phyloP scores from a whole-genome alignment of 1,140 invertebrate genomes.

The Atta texana region DNA sequence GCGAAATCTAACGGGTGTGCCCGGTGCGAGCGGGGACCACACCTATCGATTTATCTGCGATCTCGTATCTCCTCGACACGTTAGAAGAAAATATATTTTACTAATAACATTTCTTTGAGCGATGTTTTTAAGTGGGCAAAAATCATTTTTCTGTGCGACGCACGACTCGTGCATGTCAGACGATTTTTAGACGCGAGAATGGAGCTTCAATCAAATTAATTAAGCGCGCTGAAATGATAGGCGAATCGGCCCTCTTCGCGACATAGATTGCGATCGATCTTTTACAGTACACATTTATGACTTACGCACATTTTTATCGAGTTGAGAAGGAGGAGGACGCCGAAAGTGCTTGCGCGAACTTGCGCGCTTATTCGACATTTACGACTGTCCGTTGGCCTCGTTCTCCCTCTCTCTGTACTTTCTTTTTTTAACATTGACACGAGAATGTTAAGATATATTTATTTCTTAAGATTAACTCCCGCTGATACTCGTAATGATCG shows the following conservation, averaged over 20 bases:
- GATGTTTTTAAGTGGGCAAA: not conserved
- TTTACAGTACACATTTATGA: not conserved
- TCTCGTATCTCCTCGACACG: conserved; percentile 23
- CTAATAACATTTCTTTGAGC: not conserved
- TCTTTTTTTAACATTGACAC: conserved; percentile 58
- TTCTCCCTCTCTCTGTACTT: conserved; percentile 35
- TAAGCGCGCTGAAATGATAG: conserved; percentile 4
- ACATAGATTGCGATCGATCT: conserved; percentile 25
- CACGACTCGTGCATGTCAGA: no score
- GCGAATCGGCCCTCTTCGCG: conserved; percentile 47
- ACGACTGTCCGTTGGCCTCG: conserved; percentile 6
- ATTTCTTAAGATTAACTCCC: conserved; percentile 62
- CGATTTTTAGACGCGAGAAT: conserved; percentile 4
- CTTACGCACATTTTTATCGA: conserved; percentile 23
- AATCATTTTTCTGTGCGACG: not conserved
- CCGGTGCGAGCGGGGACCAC: conserved; percentile 9
- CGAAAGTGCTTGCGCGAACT: not conserved
- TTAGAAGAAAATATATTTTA: not conserved
- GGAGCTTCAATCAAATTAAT: conserved; percentile 61
- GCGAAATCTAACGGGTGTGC: conserved; percentile 46
- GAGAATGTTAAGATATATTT: conserved; percentile 59
- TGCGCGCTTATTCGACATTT: conserved; percentile 10
- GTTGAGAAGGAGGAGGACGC: conserved; percentile 20
- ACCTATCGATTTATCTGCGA: conserved; percentile 42
- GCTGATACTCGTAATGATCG: conserved; percentile 17